Conservation (phyloP, 2,888 invertebrate species). For the Eristalis arbustorum region DNA sequence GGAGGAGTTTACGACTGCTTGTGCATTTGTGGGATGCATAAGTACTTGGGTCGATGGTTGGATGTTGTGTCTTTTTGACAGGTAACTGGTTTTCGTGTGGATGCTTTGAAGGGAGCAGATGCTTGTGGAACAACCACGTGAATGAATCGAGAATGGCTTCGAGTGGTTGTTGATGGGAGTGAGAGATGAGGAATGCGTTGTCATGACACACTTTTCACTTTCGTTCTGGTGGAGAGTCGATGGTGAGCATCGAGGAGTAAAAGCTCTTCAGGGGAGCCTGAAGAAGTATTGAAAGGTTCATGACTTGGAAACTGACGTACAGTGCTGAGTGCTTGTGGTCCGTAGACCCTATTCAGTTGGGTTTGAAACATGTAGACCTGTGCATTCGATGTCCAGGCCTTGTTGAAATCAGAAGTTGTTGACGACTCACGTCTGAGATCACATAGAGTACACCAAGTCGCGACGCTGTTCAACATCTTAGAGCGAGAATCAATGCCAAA, state of each 20-base stretch:
- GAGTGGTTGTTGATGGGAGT: neutral
- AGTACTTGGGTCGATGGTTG: neutral
- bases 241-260: neutral
- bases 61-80: neutral
- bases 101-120: neutral
- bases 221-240: neutral
- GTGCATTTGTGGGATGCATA: neutral
- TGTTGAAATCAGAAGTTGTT: too few species aligned
- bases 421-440: too few species aligned
- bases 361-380: too few species aligned
- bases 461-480: too few species aligned
- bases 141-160: neutral
- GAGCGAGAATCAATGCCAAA: too few species aligned
- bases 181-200: neutral
- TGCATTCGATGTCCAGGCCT: too few species aligned
- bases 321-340: too few species aligned
- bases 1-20: neutral
- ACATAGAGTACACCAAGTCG: too few species aligned
- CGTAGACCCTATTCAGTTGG: too few species aligned
- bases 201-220: neutral
- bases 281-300: too few species aligned
- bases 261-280: too few species aligned
- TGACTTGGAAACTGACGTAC: too few species aligned
- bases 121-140: neutral
- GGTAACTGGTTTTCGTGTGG: neutral